Evolutionary conservation across 1,140 invertebrate genomes (phyloP), one percentile per base, ranked within the genome.

Genomic region (Bombus pascuorum): DNA sequence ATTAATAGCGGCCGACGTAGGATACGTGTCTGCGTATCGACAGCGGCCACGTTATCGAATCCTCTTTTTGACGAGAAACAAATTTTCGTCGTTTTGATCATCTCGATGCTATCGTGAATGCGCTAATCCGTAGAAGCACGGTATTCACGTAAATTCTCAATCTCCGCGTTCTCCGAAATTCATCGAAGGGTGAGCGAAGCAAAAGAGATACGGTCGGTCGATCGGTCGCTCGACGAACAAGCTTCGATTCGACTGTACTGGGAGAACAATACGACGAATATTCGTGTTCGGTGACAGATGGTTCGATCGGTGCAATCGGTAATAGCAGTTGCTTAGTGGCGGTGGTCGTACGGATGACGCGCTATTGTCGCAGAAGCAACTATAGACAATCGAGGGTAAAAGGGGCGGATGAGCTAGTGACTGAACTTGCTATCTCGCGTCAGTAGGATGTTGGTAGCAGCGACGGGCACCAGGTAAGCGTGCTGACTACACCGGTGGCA

Each of bases 401-500:
- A 65, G 59, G 66, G 75, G 71, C 15, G 88, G 88, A 89, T 81
- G 89, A 84, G 65, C 89, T 39, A 86, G 89, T 66, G 83, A 90
- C 81, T 85, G 77, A 83, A 84, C 71, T 85, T 77, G 89, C 89
- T 91, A 91, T 91, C 90, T 91, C 87, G 80, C 87, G 90, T 91
- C 89, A 85, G 89, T 87, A 91, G 85, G 90, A 89, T 81, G 89
- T 91, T 87, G 89, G 77, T 68, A 87, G 87, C 87, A 87, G 70
- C 85, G 78, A 59, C 78, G 87, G 86, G 85, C 85, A 83, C 34
- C 89, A 90, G 90, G 90, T 90, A 87, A 89, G 82, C 81, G 89
- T 87, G 82, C 76, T 87, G 86, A 88, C 74, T 90, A 88, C 79
- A 81, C 75, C 83, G 83, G 77, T 79, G 78, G 80, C 87, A 79